A percentile compares a stretch with the other conserved stretches of the same genome.
Evolutionary conservation across 2,113 vertebrate genomes (phyloP).

Genomic region (Chloroceryle aenea): DNA sequence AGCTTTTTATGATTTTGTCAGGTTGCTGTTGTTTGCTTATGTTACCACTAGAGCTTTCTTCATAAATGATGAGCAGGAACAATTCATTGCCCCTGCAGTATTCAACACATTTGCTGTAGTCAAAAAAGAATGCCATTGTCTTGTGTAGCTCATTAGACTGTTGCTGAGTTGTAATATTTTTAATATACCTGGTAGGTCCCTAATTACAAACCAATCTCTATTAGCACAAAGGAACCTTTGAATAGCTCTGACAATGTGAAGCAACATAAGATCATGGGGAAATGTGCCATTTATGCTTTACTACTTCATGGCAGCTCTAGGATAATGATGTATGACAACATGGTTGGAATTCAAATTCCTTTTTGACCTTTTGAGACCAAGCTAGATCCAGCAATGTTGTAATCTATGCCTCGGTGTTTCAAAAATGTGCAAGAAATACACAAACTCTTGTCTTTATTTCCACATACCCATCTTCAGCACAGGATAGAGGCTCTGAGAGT

Average conservation of each 20-base stretch:
- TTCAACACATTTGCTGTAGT: background rate
- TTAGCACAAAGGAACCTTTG: background rate
- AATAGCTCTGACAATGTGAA: background rate
- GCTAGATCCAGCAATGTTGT: background rate
- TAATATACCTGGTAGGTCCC: background rate
- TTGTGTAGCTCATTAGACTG: background rate
- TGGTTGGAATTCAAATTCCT: background rate
- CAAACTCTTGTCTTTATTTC: background rate
- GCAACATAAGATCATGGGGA: background rate
- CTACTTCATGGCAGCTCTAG: background rate
- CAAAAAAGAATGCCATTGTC: background rate
- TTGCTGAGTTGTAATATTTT: background rate
- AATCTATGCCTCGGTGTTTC: background rate
- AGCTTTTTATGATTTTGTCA: background rate
- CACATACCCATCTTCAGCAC: background rate
- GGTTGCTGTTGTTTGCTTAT: background rate
- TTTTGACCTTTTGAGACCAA: background rate
- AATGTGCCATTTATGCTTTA: background rate
- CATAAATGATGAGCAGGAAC: background rate
- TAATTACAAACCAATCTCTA: background rate
- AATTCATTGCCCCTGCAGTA: background rate
- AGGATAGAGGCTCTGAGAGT: background rate
- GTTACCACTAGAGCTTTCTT: background rate
- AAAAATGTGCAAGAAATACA: background rate
- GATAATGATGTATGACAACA: background rate